phyloP scores from a whole-genome alignment of 2,888 invertebrate genomes.

The Mesorhabditis sp. region DNA sequence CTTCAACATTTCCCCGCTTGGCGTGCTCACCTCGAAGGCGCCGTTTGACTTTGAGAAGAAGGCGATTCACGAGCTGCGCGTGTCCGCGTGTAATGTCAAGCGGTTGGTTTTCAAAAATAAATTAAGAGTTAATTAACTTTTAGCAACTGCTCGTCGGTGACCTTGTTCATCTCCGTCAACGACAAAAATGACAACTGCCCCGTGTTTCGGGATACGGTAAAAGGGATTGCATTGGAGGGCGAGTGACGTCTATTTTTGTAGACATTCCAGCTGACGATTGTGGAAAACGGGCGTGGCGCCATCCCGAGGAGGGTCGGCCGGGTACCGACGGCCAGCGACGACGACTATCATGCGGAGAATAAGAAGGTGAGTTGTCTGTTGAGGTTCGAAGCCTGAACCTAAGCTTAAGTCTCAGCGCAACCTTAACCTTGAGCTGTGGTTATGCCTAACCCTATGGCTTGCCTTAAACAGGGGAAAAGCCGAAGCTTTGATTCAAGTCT shows the following conservation, averaged over 20 bases:
- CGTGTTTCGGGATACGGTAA: conserved; percentile 33
- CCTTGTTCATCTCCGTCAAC: conserved; percentile 38
- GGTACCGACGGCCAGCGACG: conserved; percentile 33
- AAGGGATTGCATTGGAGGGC: neutral
- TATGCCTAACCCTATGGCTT: no score
- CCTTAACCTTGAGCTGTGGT: no score
- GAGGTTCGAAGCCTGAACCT: neutral
- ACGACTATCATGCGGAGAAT: conserved; percentile 37
- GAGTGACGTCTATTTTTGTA: conserved; percentile 1
- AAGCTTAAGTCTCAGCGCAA: neutral
- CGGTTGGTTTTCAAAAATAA: neutral
- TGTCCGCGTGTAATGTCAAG: conserved; percentile 1
- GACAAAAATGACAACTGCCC: conserved; percentile 46
- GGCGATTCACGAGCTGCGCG: conserved; percentile 36
- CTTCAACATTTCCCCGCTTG: conserved; percentile 23
- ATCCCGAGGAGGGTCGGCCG: conserved; percentile 26
- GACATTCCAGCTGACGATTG: conserved; percentile 25
- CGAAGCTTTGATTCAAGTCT: no score
- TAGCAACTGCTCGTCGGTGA: conserved; percentile 30
- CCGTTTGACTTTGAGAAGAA: conserved; percentile 45
- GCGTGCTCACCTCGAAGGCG: conserved; percentile 22
- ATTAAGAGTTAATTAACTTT: neutral
- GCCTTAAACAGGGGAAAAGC: no score
- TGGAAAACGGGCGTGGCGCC: conserved; percentile 27
- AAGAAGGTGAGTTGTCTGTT: conserved; percentile 20